These are phyloP conservation scores for Drosophila lutescens DNA, from an alignment of 2,888 invertebrate species.

Conservation along the genomic window DNA sequence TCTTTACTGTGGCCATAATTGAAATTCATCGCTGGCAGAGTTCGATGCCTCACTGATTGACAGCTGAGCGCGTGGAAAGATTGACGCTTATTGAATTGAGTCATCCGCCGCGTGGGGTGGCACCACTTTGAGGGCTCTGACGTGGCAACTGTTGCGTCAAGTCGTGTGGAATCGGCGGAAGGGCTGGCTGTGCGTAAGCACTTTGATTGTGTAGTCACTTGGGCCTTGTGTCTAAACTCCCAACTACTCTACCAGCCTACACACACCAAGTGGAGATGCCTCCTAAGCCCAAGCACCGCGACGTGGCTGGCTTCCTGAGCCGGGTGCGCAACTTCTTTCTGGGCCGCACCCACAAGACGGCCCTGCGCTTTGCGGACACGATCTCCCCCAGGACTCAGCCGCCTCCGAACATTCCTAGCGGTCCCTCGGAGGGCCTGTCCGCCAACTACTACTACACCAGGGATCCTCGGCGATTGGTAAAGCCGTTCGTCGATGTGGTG, in stretches of 20 bases:
- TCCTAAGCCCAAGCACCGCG: slow-evolving; percentile 46
- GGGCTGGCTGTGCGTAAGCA: slow-evolving; percentile 1
- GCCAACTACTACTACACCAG: slow-evolving; percentile 42
- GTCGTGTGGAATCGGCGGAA: slow-evolving; percentile 31
- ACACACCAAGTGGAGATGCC: slow-evolving; percentile 38
- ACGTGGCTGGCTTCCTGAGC: slow-evolving; percentile 57
- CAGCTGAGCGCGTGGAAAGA: slow-evolving; percentile 56
- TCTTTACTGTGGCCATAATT: slow-evolving; percentile 59
- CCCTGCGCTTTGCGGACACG: slow-evolving; percentile 45
- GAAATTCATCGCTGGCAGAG: slow-evolving; percentile 68
- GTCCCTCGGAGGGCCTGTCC: slow-evolving; percentile 9
- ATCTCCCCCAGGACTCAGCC: slow-evolving; percentile 28
- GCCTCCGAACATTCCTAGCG: slow-evolving; percentile 10
- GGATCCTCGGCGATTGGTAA: slow-evolving; percentile 48
- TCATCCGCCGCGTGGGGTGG: slow-evolving; percentile 21
- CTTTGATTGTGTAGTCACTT: slow-evolving; percentile 8
- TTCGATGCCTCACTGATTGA: slow-evolving; percentile 66
- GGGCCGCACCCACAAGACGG: slow-evolving; percentile 54
- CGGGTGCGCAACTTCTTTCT: slow-evolving; percentile 57
- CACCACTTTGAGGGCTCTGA: slow-evolving; percentile 12
- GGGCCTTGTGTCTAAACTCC: slow-evolving; percentile 15
- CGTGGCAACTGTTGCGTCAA: slow-evolving; percentile 51
- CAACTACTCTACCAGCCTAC: neutral
- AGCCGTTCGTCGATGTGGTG: slow-evolving; percentile 53
- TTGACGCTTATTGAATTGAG: slow-evolving; percentile 77